Evolutionary conservation across 2,888 invertebrate genomes (phyloP), one percentile per base, ranked within the genome.

Genomic region (Megastigmus dorsalis): DNA sequence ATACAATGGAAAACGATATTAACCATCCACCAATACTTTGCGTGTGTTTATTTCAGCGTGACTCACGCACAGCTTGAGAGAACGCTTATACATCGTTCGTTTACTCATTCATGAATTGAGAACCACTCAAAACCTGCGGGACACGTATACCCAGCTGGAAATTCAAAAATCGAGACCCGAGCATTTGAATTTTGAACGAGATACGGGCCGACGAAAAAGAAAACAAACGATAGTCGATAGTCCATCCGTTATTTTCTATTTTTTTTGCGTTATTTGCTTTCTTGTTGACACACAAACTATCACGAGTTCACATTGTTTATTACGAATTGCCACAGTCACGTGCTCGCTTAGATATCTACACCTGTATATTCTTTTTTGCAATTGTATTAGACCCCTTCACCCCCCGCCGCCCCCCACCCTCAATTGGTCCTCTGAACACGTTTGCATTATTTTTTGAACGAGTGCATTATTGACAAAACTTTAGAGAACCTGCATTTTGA

Each of bases 301-400:
- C 33, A 33, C 33, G 9, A 33, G n/a, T n/a, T 38, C 38, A 23
- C 28, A 33, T 18, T 2, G 23, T 38, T 33, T 38, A 38, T 38
- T 38, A 38, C n/a, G n/a, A n/a, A n/a, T n/a, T 38, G 43, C 28
- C 41, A 43, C 50, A 52, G n/a, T 52, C 59, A 59, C 59, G 28
- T 59, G 43, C 59, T 59, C 59, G 59, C 59, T 59, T 59, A 18
- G n/a, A n/a, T n/a, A n/a, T n/a, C n/a, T n/a, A n/a, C n/a, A n/a
- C n/a, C n/a, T n/a, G n/a, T n/a, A n/a, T n/a, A n/a, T n/a, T n/a
- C n/a, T n/a, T n/a, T n/a, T n/a, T n/a, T n/a, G n/a, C n/a, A n/a
- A n/a, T n/a, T n/a, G n/a, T n/a, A n/a, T n/a, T n/a, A n/a, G n/a
- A n/a, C n/a, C n/a, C n/a, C n/a, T n/a, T n/a, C n/a, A n/a, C n/a